Conservation (phyloP, 2,113 vertebrate species). For the Globicephala melas region DNA sequence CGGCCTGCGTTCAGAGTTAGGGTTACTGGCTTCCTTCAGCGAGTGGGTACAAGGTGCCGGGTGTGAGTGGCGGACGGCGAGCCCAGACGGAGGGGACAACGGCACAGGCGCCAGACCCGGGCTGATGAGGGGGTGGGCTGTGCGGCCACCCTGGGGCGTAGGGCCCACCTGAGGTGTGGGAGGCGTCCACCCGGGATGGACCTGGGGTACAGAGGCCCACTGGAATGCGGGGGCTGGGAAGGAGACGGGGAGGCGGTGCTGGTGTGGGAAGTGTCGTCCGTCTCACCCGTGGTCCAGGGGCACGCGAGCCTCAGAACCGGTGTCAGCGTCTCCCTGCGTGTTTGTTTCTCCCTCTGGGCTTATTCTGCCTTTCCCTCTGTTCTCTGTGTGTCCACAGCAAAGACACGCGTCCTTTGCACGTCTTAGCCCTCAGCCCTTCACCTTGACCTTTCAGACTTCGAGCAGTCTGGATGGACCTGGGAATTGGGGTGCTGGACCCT, state of each 20-base stretch:
- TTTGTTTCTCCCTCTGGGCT: background rate
- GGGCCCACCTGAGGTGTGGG: background rate
- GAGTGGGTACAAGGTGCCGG: background rate
- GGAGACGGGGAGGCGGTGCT: accelerated
- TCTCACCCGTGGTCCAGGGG: background rate
- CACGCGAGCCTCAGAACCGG: too few species aligned
- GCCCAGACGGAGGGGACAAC: too few species aligned
- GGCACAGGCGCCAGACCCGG: accelerated
- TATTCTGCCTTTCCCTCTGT: accelerated
- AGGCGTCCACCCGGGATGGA: background rate
- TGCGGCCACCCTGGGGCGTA: accelerated
- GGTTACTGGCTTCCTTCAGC: background rate
- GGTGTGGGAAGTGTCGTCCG: accelerated
- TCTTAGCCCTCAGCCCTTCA: background rate
- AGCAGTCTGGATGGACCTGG: background rate
- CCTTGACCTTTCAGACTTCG: background rate
- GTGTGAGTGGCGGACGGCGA: background rate
- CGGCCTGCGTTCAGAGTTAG: background rate
- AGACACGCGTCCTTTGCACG: accelerated
- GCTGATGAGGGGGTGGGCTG: accelerated
- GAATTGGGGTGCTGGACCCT: accelerated
- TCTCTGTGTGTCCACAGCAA: accelerated
- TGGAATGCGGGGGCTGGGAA: background rate
- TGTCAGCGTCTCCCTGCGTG: accelerated
- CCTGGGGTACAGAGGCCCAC: too few species aligned